A percentile compares a stretch with the other conserved stretches of the same genome.
These are phyloP conservation scores for Grammomys dolichurus DNA, from an alignment of 2,113 vertebrate genomes.

Conservation along the genomic window DNA sequence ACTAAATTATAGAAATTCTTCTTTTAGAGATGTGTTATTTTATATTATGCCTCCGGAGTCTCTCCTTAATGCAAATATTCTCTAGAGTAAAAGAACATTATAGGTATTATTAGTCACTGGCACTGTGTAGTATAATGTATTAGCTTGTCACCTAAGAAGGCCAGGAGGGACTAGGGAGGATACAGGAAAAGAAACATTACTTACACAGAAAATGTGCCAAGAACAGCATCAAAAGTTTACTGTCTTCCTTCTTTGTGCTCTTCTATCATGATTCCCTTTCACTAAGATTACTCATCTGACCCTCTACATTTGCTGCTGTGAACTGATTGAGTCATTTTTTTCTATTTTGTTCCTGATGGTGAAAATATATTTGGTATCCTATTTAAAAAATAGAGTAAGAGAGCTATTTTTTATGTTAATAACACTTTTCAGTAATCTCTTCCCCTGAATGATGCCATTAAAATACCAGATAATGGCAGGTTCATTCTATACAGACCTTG, in stretches of 20 bases:
- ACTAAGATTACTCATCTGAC: conserved; percentile 66
- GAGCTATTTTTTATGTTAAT: conserved; percentile 48
- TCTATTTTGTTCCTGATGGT: conserved; percentile 42
- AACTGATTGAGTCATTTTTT: conserved; percentile 66
- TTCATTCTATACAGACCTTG: not conserved
- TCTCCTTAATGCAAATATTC: conserved; percentile 44
- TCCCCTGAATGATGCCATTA: conserved; percentile 31
- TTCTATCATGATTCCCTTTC: conserved; percentile 20
- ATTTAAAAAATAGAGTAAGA: conserved; percentile 30
- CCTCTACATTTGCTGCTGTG: conserved; percentile 56
- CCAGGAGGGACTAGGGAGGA: not conserved
- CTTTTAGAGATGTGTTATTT: conserved; percentile 23
- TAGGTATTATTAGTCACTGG: conserved; percentile 66
- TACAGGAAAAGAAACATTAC: conserved; percentile 52
- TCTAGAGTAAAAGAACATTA: conserved; percentile 50
- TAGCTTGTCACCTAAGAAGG: conserved; percentile 66
- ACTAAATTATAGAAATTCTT: conserved; percentile 1
- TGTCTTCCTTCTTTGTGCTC: conserved; percentile 39
- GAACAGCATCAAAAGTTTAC: conserved; percentile 62
- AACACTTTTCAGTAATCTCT: conserved; percentile 32
- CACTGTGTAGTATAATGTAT: conserved; percentile 54
- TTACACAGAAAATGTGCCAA: conserved; percentile 56
- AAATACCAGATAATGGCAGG: not conserved
- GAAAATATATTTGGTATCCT: conserved; percentile 57
- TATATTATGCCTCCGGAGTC: not conserved